Base-by-base conservation (phyloP, 2,113 vertebrate genomes). In the Holacanthus passer region DNA sequence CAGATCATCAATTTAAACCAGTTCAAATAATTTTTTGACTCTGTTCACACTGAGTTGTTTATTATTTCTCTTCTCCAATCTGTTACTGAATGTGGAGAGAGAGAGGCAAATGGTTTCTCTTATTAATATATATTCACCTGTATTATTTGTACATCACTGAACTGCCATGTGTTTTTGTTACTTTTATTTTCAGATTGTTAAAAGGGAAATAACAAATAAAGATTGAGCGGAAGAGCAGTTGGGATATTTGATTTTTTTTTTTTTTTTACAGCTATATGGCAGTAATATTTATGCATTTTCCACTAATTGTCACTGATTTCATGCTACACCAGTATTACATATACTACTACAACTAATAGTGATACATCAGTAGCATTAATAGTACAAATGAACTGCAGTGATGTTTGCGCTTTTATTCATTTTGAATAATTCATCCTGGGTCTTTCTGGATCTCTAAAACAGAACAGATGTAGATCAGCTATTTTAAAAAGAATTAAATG, bases 151-250 rank as follows among this genome's bases (percentile, higher is more conserved):
- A 70, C 31, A 65, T 55, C 16, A 53, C 71, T 88, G 60, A 78
- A 43, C 20, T 88, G 56, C 45, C 56, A 70, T 81, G 71, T 87
- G 62, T 85, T 79, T 32, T 58, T 89, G 56, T 89, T 65, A 2
- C 32, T 83, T 81, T 81, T 73, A 60, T 74, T 77, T 72, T 55
- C 13, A 50, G n/a, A 67, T 77, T 93, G 86, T 86, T 86, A 41
- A 79, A 80, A 85, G 47, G 32, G 60, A 81, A 88, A 64, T 77
- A 66, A 87, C 41, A 47, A 93, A 94, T 92, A 93, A 93, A 91
- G 70, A 74, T 17, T 77, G 50, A 82, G 43, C 39, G 22, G 47
- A 83, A 88, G 68, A 85, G 41, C 67, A 88, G 83, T 63, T 83
- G 79, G 37, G 3, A 83, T 79, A 85, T 82, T 86, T 79, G 52